These are phyloP conservation scores for Mastomys natalensis DNA, from an alignment of 2,113 vertebrate genomes.

Conservation along the genomic window DNA sequence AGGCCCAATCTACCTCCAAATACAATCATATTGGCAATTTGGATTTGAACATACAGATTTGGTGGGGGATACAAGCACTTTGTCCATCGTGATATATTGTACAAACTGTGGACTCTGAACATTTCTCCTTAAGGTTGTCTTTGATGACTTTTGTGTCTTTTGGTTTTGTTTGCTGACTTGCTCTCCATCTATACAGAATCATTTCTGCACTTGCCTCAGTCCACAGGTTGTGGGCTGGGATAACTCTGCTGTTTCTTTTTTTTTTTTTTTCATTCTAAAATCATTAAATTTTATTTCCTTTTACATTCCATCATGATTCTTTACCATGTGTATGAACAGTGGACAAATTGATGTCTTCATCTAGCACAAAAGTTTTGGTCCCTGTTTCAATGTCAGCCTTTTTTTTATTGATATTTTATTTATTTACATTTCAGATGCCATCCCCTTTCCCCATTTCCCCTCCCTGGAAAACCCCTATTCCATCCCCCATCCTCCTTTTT, in stretches of 20 bases:
- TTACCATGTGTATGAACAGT: conserved; percentile 48
- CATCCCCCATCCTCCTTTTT: too few relatives aligned
- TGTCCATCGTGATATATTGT: neutral
- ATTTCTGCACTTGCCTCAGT: neutral
- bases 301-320: conserved; percentile 68
- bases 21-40: neutral
- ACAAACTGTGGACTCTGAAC: neutral
- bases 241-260: neutral
- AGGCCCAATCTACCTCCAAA: neutral
- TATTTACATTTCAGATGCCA: too few relatives aligned
- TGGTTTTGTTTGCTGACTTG: conserved; percentile 21
- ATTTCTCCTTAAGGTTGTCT: neutral
- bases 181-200: conserved; percentile 14
- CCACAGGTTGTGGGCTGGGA: neutral
- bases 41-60: neutral
- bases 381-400: conserved; percentile 59
- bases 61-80: neutral
- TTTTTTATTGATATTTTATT: neutral
- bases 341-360: conserved; percentile 75
- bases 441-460: too few relatives aligned
- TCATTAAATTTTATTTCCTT: conserved; percentile 78
- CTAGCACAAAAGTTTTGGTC: conserved; percentile 61
- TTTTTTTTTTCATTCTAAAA: conserved; percentile 68
- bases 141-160: neutral
- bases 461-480: too few relatives aligned